phyloP scores from a whole-genome alignment of 1,140 invertebrate genomes.

The Drosophila tani region DNA sequence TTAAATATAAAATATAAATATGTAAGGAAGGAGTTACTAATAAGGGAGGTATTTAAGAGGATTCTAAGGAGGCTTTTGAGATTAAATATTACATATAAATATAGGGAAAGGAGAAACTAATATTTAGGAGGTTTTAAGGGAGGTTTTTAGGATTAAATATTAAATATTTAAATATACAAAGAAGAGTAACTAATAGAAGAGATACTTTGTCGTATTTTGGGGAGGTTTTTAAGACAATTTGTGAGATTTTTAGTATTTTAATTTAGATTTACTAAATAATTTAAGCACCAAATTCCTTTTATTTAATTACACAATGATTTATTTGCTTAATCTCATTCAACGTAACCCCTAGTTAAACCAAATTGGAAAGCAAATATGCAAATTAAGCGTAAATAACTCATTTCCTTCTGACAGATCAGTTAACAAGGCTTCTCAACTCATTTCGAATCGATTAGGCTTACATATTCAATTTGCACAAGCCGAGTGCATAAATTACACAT shows the following conservation, averaged over 20 bases:
- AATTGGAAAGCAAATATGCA: constrained; percentile 5
- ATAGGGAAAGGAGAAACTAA: too few species aligned
- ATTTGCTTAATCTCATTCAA: neutral
- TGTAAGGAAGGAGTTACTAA: too few species aligned
- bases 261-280: neutral
- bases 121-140: too few species aligned
- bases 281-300: too few species aligned
- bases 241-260: neutral
- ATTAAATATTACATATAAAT: too few species aligned
- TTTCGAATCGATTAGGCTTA: constrained; percentile 25
- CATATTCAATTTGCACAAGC: constrained; percentile 26
- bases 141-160: neutral
- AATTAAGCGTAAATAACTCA: constrained; percentile 14
- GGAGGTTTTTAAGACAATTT: too few species aligned
- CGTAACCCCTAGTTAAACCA: neutral
- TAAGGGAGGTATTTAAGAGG: too few species aligned
- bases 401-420: constrained; percentile 33
- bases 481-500: constrained; percentile 33
- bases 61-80: too few species aligned
- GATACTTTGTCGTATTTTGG: neutral
- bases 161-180: neutral
- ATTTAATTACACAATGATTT: neutral
- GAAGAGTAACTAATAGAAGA: neutral
- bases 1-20: too few species aligned
- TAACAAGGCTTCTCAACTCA: constrained; percentile 38